A percentile compares a stretch with the other conserved stretches of the same genome.
Evolutionary conservation across 2,888 invertebrate species (phyloP).

Genomic region (Eubasilissa splendida): DNA sequence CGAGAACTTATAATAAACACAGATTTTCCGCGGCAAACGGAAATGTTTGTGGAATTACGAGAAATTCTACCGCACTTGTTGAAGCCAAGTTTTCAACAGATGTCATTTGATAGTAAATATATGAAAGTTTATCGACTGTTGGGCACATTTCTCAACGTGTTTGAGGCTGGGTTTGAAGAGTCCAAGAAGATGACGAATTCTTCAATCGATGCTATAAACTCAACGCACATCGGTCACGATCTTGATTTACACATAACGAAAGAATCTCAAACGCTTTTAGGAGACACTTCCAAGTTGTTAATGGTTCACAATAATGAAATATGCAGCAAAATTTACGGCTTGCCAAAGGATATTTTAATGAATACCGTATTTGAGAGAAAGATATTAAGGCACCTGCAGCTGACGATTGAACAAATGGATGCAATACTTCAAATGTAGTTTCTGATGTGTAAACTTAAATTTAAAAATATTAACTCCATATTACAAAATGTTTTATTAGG

Average conservation of each 20-base stretch:
- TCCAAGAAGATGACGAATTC: constrained; percentile 3
- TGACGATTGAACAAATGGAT: constrained; percentile 31
- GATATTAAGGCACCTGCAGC: not conserved
- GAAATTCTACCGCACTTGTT: constrained; percentile 15
- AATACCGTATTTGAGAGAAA: constrained; percentile 1
- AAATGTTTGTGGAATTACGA: constrained; percentile 13
- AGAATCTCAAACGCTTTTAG: not conserved
- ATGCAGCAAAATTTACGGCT: not conserved
- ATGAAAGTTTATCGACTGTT: constrained; percentile 5
- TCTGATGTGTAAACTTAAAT: no score
- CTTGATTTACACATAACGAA: not conserved
- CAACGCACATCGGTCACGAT: not conserved
- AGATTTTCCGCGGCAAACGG: constrained; percentile 10
- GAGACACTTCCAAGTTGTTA: not conserved
- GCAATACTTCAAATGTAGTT: not conserved
- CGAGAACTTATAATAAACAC: constrained; percentile 29
- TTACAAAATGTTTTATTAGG: no score
- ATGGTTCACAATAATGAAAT: not conserved
- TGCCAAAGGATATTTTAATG: not conserved
- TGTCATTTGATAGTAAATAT: constrained; percentile 9
- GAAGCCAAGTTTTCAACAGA: constrained; percentile 24
- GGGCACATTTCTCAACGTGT: constrained; percentile 28
- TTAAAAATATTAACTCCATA: no score
- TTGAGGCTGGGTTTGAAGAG: constrained; percentile 1
- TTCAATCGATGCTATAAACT: constrained; percentile 7